Evolutionary conservation across 1,140 invertebrate genomes (phyloP), one percentile per base, ranked within the genome.

Genomic region (Trachelipus rathkii): DNA sequence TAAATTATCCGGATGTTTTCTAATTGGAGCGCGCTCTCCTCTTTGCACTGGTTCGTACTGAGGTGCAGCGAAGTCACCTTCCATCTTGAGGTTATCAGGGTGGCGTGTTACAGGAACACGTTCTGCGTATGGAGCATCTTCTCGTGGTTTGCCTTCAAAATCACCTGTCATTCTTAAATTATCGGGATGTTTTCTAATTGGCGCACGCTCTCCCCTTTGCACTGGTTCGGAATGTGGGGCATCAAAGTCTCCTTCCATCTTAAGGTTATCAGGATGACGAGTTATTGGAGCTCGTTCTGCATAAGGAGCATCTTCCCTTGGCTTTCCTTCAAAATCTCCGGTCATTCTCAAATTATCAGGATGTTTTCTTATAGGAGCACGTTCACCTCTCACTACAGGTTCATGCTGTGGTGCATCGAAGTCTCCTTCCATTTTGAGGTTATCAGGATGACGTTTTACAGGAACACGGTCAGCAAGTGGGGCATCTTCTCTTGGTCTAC

Each of bases 1-100:
- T 0, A 92, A 82, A 83, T 91, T 91, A 81, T 91, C 88, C 60
- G 85, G 78, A 2, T 86, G 89, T 79, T 86, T 88, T 4, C 87
- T 85, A 60, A 89, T 87, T 11, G 86, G 84, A 50, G 87, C 87
- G 79, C 88, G 85, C 78, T 91, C 89, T 0, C 87, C 86, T 13
- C 71, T 82, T 15, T 80, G 80, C 13, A 70, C 77, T 24, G 71
- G 77, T 24, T 82, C 76, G 23, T 77, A 85, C 86, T 73, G 87
- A 85, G 71, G 73, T 10, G 77, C 77, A 44, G 79, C 79, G 75
- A 83, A 84, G 13, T 82, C 80, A 21, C 84, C 84, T 71, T 84
- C 83, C 11, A 82, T 74, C 13, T 66, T 46, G 5, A 82, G 72
- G 75, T 84, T 83, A 78, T 84, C 83, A 13, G 77, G 74, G 60